Base-by-base conservation (phyloP, 1,140 invertebrate genomes). In the Drosophila orosa region DNA sequence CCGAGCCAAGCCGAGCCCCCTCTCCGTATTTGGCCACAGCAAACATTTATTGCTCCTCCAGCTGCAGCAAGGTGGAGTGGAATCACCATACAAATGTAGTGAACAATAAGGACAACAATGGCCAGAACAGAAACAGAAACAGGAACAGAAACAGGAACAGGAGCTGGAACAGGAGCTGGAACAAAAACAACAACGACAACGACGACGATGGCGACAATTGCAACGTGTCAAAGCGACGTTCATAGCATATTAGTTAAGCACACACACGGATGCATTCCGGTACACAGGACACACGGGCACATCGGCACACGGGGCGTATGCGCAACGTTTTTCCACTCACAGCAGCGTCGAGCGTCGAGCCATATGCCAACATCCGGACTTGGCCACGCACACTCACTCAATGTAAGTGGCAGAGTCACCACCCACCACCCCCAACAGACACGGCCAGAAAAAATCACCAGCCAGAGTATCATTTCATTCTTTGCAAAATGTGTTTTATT, bases 171-270 rank as follows among this genome's bases (percentile, higher is more conserved):
- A 57, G 55, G 55, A 57, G 35, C 37, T 22, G 25, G 17, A 68
- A 45, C n/a, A 52, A 57, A 35, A 6, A 37, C 35, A 55, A 42
- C 39, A 48, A 52, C 22, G 45, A 56, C 12, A 40, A 31, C 56
- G 27, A 66, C 31, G 17, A 27, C 44, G 39, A 60, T 15, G 58
- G 79, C 78, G 68, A 77, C 80, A 83, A 84, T 76, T 84, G 80
- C 76, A 83, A 83, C 71, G 80, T 84, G 80, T 69, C 80, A 65
- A 65, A 84, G 65, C 80, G 71, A 56, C 59, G 75, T 58, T 50
- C 63, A 58, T 65, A 42, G 75, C 69, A 79, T 84, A 80, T 83
- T 83, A 79, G 80, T 80, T 79, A 75, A 79, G 80, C 44, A 83
- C 62, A 50, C 44, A 68, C 40, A 40, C 68, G 37, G 22, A 42